Conservation (phyloP, 2,113 vertebrate genomes). For the Charina bottae region DNA sequence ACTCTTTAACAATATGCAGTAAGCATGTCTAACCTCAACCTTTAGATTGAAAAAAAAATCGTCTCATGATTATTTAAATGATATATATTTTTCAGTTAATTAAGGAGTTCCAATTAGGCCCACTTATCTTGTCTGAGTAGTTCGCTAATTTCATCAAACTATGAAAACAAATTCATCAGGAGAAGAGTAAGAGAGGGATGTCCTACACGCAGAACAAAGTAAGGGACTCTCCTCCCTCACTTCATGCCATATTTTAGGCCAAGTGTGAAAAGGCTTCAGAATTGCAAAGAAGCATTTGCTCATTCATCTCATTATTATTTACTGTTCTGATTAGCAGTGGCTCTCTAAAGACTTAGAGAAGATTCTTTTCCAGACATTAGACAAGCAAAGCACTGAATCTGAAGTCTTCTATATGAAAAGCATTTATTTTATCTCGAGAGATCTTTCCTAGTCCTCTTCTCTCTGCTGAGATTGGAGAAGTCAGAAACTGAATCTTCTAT, state of each 20-base stretch:
- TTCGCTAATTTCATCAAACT: not conserved
- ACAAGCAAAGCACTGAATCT: not conserved
- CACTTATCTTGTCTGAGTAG: not conserved
- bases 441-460: not conserved
- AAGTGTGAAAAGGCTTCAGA: not conserved
- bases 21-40: not conserved
- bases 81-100: not conserved
- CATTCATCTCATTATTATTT: not conserved
- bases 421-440: not conserved
- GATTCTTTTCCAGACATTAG: not conserved
- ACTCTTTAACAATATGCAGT: constrained; percentile 16
- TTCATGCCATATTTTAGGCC: not conserved
- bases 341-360: not conserved
- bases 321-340: not conserved
- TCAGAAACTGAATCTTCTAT: not conserved
- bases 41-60: not conserved
- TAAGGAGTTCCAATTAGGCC: not conserved
- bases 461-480: not conserved
- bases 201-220: not conserved
- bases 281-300: not conserved
- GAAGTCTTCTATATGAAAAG: not conserved
- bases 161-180: not conserved
- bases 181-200: not conserved
- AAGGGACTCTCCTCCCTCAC: not conserved
- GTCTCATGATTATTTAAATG: not conserved